These are phyloP conservation scores for Heteractis magnifica DNA, from an alignment of 92 coral and sea anemone genomes.

Conservation along the genomic window DNA sequence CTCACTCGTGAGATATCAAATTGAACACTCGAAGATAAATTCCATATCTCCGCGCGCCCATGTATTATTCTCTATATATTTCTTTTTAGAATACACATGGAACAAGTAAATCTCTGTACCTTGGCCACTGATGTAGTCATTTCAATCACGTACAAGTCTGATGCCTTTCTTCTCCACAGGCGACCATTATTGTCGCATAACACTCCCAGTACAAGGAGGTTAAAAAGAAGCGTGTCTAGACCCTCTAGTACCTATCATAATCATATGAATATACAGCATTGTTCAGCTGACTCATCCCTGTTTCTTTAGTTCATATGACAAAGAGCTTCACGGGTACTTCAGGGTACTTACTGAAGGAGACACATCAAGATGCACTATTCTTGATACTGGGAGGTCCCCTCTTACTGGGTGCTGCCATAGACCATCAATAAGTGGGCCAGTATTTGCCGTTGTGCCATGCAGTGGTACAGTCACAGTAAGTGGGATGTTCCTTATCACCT, in stretches of 20 bases:
- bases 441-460: conserved; percentile 69
- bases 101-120: not conserved
- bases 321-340: too few relatives aligned
- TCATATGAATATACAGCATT: not conserved
- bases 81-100: too few relatives aligned
- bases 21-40: too few relatives aligned
- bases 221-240: conserved; percentile 73
- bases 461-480: conserved; percentile 68
- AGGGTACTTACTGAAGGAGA: conserved; percentile 81
- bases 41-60: too few relatives aligned
- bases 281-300: too few relatives aligned
- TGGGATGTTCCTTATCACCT: conserved; percentile 12
- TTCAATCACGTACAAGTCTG: conserved; percentile 82
- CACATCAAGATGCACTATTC: conserved; percentile 82
- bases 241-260: conserved; percentile 40
- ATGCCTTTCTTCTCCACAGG: conserved; percentile 73
- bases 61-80: too few relatives aligned
- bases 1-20: too few relatives aligned
- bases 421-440: conserved; percentile 51
- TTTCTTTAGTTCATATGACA: too few relatives aligned
- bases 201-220: conserved; percentile 67
- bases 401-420: conserved; percentile 61
- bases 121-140: conserved; percentile 33
- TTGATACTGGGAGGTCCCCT: conserved; percentile 69
- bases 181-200: conserved; percentile 62